A percentile compares a stretch with the other conserved stretches of the same genome.
These are phyloP conservation scores for Amaurobius ferox DNA, from an alignment of 2,888 invertebrate genomes.

Conservation along the genomic window DNA sequence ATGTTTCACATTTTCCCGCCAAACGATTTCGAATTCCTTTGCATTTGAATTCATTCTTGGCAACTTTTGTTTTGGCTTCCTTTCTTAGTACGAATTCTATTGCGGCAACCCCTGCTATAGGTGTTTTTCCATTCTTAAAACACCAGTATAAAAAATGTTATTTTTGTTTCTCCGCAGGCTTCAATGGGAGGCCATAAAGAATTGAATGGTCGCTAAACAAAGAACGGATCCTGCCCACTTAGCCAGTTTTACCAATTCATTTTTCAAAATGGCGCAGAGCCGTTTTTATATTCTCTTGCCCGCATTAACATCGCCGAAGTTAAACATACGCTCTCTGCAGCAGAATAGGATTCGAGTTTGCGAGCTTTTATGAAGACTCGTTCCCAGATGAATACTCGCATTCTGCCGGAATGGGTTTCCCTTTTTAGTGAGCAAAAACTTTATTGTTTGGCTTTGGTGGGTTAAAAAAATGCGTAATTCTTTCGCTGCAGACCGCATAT, in stretches of 20 bases:
- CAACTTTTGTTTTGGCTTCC: constrained; percentile 12
- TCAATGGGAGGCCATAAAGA: constrained; percentile 71
- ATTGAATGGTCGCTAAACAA: constrained; percentile 71
- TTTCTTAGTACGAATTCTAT: background rate
- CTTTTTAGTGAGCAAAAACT: constrained; percentile 59
- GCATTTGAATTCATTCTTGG: too few relatives aligned
- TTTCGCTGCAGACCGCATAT: constrained; percentile 10
- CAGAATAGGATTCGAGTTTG: constrained; percentile 66
- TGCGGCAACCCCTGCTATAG: constrained; percentile 60
- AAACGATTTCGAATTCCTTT: too few relatives aligned
- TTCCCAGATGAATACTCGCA: constrained; percentile 67
- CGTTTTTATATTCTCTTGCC: constrained; percentile 51
- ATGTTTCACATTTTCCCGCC: too few relatives aligned
- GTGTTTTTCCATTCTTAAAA: constrained; percentile 66
- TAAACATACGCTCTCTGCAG: constrained; percentile 56
- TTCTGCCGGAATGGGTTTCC: constrained; percentile 49
- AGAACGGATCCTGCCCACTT: constrained; percentile 65
- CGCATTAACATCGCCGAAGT: constrained; percentile 67
- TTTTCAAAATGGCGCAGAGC: constrained; percentile 64
- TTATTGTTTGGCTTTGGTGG: constrained; percentile 62
- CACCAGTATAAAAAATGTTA: constrained; percentile 70
- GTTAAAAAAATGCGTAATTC: constrained; percentile 50
- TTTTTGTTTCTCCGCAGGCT: constrained; percentile 69
- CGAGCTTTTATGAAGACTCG: constrained; percentile 61
- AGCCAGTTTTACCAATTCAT: constrained; percentile 70